Evolutionary conservation across 2,797 vertebrate genomes (phyloP).

Genomic region (Triplophysa yarkandensis): DNA sequence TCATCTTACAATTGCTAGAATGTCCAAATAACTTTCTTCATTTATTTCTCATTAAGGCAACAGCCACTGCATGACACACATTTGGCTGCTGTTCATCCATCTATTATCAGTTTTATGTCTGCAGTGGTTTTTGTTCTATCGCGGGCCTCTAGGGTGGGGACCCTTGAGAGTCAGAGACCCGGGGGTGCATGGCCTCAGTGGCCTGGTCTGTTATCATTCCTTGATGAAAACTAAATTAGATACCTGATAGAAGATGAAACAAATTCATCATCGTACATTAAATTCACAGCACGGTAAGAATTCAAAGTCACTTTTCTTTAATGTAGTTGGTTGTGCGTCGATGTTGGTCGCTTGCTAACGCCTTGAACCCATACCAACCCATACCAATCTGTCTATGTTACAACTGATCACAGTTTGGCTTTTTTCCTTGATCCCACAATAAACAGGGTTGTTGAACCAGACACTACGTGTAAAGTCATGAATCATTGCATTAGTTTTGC

Average conservation of each 20-base stretch:
- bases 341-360: not conserved
- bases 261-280: constrained; percentile 17
- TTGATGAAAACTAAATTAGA: constrained; percentile 17
- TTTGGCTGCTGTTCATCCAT: not conserved
- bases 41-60: not conserved
- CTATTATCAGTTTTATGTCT: not conserved
- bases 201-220: not conserved
- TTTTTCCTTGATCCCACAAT: not conserved
- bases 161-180: not conserved
- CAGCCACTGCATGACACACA: not conserved
- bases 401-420: not conserved
- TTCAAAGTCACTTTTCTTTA: not conserved
- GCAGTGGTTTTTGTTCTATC: not conserved
- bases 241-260: constrained; percentile 15
- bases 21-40: not conserved
- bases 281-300: not conserved
- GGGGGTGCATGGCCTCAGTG: not conserved
- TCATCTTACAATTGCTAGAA: not conserved
- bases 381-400: not conserved
- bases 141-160: not conserved
- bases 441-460: constrained; percentile 4
- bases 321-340: not conserved
- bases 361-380: not conserved
- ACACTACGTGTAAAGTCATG: not conserved
- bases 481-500: constrained; percentile 41